Base-by-base conservation (phyloP, 2,113 vertebrate genomes). In the Vidua macroura region DNA sequence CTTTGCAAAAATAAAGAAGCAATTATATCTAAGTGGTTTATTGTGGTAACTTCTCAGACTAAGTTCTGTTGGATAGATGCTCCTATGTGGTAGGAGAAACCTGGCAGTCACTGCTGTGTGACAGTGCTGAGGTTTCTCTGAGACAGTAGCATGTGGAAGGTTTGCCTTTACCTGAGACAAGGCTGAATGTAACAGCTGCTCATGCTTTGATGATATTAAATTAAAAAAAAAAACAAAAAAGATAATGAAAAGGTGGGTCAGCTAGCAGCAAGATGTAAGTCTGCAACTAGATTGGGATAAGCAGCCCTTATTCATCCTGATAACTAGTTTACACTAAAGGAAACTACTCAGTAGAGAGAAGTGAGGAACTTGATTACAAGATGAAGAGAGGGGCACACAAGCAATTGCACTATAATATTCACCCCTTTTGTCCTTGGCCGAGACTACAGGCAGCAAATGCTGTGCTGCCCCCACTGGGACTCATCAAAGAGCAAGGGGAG, bases 401-500 rank as follows among this genome's bases (percentile, higher is more conserved):
- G 37, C 5, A 69, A 23, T 43, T 59, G 58, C 63, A 46, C 46
- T 28, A 2, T 17, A 60, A 72, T 30, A 80, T 66, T 83, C 63
- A 56, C 58, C 31, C 18, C 17, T 83, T 83, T 63, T 90, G 92
- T 92, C 92, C 79, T 92, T 83, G 86, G 77, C 72, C 3, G 4
- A 62, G 55, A 69, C 66, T 63, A 64, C 24, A 82, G 52, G 52
- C 31, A 92, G 53, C 20, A 69, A 87, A 76, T 10, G 28, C 51
- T 83, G 41, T 7, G 27, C 88, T 88, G 41, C 88, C 35, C 53
- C 67, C 82, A 7, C 2, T 62, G 72, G 73, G 63, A 86, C 93
- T 88, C 93, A 85, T 82, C 84, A 94, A 89, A 95, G 56, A 82
- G 39, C 28, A 63, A 66, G 52, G 21, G 25, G 31, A 74, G n/a